These are phyloP conservation scores for Nasua narica DNA, from an alignment of 2,797 vertebrate species.

Conservation along the genomic window DNA sequence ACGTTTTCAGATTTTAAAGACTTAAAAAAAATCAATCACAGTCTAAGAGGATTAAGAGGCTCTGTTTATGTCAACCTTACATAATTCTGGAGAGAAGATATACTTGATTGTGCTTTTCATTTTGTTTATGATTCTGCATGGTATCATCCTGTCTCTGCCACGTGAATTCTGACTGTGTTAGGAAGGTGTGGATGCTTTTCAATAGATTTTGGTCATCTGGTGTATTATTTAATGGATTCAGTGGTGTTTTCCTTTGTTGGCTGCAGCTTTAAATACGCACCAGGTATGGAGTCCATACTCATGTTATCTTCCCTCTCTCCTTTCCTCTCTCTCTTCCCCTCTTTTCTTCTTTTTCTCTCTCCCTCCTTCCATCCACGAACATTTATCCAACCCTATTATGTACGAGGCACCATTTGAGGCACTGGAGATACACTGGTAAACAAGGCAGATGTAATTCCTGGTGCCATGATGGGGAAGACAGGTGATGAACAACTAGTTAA, in stretches of 20 bases:
- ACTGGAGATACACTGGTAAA: background rate
- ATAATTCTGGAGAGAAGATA: background rate
- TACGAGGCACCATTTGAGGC: background rate
- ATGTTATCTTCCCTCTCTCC: background rate
- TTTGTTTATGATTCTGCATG: background rate
- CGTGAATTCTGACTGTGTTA: background rate
- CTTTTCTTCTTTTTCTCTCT: background rate
- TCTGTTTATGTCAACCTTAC: background rate
- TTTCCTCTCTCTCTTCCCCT: background rate
- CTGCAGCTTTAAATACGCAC: background rate
- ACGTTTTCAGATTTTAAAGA: conserved; percentile 29
- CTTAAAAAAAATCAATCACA: background rate
- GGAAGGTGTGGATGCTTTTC: background rate
- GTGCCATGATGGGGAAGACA: background rate
- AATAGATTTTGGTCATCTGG: background rate
- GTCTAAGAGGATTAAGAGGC: background rate
- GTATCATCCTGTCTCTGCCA: background rate
- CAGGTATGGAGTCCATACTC: background rate
- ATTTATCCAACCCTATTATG: background rate
- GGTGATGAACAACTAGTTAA: background rate
- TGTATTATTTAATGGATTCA: background rate
- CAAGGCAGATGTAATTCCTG: background rate
- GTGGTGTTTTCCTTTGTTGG: background rate
- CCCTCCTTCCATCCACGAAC: background rate
- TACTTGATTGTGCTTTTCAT: background rate